Evolutionary conservation across 2,113 vertebrate genomes (phyloP).

Genomic region (Cromileptes altivelis): DNA sequence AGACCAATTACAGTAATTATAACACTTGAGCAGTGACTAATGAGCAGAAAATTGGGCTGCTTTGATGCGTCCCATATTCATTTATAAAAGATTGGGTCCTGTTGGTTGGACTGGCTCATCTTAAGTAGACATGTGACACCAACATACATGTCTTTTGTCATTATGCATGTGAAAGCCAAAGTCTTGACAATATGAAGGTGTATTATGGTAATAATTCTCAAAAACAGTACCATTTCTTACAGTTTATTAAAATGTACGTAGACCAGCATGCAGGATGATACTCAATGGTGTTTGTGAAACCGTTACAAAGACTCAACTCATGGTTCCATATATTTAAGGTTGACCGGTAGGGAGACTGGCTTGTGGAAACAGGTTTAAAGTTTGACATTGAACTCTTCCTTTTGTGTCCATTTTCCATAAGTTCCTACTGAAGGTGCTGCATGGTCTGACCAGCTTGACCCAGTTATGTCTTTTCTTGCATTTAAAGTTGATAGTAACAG

Average conservation of each 20-base stretch:
- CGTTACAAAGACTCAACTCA: neutral
- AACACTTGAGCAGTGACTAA: constrained; percentile 41
- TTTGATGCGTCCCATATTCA: constrained; percentile 18
- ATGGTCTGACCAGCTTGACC: neutral
- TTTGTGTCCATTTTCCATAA: neutral
- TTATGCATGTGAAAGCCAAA: neutral
- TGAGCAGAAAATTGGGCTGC: constrained; percentile 34
- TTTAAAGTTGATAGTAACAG: neutral
- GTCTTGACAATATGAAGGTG: neutral
- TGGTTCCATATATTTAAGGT: neutral
- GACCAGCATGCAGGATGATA: neutral
- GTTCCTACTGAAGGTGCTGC: neutral
- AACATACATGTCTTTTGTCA: neutral
- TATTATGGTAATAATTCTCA: neutral
- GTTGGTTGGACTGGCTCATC: neutral
- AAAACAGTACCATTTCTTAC: neutral
- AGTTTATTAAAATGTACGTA: neutral
- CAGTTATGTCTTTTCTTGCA: neutral
- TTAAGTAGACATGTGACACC: neutral
- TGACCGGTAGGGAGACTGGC: neutral
- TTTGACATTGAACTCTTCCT: neutral
- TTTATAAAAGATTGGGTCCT: neutral
- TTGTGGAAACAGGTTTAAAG: neutral
- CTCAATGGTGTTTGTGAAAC: neutral
- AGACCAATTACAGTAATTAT: constrained; percentile 67